Evolutionary conservation across 2,888 invertebrate genomes (phyloP).

Genomic region (Ormyrus pomaceus): DNA sequence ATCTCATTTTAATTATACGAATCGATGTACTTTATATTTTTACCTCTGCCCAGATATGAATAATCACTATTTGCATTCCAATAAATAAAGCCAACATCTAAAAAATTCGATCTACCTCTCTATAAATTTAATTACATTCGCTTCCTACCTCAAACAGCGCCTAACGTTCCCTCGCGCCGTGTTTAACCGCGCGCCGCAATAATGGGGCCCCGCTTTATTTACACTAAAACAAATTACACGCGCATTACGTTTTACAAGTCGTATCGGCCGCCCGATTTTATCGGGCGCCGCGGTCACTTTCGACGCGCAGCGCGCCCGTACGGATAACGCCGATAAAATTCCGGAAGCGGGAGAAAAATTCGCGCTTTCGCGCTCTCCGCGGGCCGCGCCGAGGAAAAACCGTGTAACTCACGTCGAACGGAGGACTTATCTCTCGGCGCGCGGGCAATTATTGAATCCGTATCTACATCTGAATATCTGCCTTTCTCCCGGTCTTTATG

Average conservation of each 20-base stretch:
- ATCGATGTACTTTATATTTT: too few relatives aligned
- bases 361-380: constrained; percentile 18
- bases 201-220: not conserved
- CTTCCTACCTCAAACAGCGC: too few relatives aligned
- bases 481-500: constrained; percentile 27
- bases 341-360: constrained; percentile 1
- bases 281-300: constrained; percentile 2
- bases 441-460: constrained; percentile 41
- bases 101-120: too few relatives aligned
- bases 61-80: too few relatives aligned
- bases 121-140: too few relatives aligned
- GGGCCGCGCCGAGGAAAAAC: not conserved
- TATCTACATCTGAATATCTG: constrained; percentile 40
- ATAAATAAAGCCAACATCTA: too few relatives aligned
- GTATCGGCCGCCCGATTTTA: constrained; percentile 34
- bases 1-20: too few relatives aligned
- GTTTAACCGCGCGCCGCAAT: not conserved
- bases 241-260: not conserved
- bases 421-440: not conserved
- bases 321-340: not conserved
- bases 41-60: too few relatives aligned
- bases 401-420: constrained; percentile 1
- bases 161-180: too few relatives aligned
- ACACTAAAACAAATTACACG: constrained; percentile 20
- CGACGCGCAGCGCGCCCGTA: not conserved